Conservation (phyloP, 2,888 invertebrate species). For the Ptilodon capucinus region DNA sequence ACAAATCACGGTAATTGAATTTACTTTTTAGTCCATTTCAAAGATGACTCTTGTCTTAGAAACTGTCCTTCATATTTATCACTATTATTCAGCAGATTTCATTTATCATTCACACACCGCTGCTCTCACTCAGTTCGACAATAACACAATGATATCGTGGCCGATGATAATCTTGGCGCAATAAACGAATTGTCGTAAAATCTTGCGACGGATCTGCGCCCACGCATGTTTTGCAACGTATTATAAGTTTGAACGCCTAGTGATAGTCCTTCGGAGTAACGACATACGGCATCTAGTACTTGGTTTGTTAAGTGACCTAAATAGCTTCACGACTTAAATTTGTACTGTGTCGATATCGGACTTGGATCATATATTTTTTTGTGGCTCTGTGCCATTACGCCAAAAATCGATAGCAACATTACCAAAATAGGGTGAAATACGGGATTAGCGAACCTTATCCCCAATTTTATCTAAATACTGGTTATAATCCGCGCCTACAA, state of each 20-base stretch:
- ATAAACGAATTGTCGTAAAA: constrained; percentile 37
- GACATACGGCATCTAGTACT: neutral
- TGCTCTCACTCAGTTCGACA: constrained; percentile 23
- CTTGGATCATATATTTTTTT: neutral
- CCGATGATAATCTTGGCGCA: constrained; percentile 34
- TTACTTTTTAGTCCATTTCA: too few species aligned
- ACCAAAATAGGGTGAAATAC: constrained; percentile 55
- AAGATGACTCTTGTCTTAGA: too few species aligned
- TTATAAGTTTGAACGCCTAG: constrained; percentile 1
- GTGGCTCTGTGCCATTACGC: neutral
- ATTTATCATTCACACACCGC: constrained; percentile 24
- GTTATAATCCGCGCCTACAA: constrained; percentile 75
- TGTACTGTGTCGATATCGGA: neutral
- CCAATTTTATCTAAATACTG: constrained; percentile 82
- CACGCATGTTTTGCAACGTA: constrained; percentile 22
- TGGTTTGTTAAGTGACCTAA: neutral
- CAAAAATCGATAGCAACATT: constrained; percentile 61
- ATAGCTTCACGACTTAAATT: neutral
- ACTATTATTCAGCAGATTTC: neutral
- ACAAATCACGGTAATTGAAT: too few species aligned
- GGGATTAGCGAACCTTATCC: constrained; percentile 78
- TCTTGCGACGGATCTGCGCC: constrained; percentile 35
- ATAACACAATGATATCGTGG: constrained; percentile 38
- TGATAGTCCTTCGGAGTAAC: neutral
- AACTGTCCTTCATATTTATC: neutral